phyloP scores from a whole-genome alignment of 1,140 invertebrate genomes.

The Drosophila lowei region DNA sequence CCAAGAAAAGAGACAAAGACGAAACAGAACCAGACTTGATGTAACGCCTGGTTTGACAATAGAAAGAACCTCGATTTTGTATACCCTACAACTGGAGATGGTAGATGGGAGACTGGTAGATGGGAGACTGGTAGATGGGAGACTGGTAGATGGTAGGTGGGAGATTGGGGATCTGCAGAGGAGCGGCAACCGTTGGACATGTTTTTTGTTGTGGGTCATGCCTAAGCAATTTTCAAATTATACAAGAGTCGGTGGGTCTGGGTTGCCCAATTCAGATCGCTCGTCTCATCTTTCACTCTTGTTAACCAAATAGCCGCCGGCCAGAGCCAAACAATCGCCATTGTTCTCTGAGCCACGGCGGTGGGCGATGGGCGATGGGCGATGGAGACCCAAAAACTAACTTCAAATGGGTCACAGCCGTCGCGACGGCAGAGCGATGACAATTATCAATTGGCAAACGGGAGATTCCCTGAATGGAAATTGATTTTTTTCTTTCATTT shows the following conservation, averaged over 20 bases:
- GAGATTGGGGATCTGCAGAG: not conserved
- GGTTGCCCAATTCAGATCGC: conserved; percentile 10
- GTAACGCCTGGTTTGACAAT: conserved; percentile 47
- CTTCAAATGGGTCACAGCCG: conserved; percentile 41
- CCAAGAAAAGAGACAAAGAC: not conserved
- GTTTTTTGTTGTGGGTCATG: conserved; percentile 33
- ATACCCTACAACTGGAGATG: conserved; percentile 4
- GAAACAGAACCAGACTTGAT: conserved; percentile 13
- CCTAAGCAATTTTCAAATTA: conserved; percentile 40
- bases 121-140: too few species aligned
- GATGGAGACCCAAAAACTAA: too few species aligned
- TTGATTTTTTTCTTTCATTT: conserved; percentile 35
- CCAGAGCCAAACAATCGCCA: conserved; percentile 33
- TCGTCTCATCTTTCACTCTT: conserved; percentile 31
- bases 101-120: too few species aligned
- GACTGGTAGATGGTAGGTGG: too few species aligned
- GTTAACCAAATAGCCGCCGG: conserved; percentile 45
- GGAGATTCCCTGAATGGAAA: conserved; percentile 8
- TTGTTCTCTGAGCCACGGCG: conserved; percentile 30
- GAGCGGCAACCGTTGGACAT: conserved; percentile 27
- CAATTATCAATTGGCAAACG: conserved; percentile 14
- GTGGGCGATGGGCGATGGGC: too few species aligned
- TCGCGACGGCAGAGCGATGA: conserved; percentile 6
- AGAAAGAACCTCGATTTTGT: conserved; percentile 18
- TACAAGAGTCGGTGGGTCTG: conserved; percentile 2